phyloP scores from a whole-genome alignment of 2,113 vertebrate genomes.

The Garra rufa region DNA sequence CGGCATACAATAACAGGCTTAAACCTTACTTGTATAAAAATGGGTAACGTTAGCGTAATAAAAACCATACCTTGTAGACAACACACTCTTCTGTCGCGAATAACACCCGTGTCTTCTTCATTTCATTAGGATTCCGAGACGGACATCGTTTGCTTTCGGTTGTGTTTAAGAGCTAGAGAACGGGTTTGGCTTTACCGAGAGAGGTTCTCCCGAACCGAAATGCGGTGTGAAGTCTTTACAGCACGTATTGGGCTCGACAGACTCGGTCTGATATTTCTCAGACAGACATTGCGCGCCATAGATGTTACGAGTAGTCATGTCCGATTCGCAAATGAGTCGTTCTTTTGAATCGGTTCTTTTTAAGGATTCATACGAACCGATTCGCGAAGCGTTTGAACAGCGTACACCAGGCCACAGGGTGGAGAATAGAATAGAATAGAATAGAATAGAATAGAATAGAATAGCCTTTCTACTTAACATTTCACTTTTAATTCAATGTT shows the following conservation, averaged over 20 bases:
- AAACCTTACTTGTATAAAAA: not conserved
- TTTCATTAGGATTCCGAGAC: constrained; percentile 11
- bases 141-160: not conserved
- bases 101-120: constrained; percentile 47
- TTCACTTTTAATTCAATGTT: too few relatives aligned
- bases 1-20: not conserved
- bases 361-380: not conserved
- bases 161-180: not conserved
- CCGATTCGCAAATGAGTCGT: not conserved
- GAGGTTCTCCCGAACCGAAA: not conserved
- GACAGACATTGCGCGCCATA: not conserved
- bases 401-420: not conserved
- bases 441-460: not conserved
- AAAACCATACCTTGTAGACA: constrained; percentile 45
- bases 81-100: constrained; percentile 21
- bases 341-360: not conserved
- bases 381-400: not conserved
- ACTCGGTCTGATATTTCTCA: not conserved
- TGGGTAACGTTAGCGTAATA: too few relatives aligned
- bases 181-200: not conserved
- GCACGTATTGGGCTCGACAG: not conserved
- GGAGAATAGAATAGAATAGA: not conserved
- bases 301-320: not conserved
- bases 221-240: not conserved
- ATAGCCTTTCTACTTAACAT: too few relatives aligned